phyloP scores from a whole-genome alignment of 2,113 vertebrate species.

The Erinaceus europaeus region DNA sequence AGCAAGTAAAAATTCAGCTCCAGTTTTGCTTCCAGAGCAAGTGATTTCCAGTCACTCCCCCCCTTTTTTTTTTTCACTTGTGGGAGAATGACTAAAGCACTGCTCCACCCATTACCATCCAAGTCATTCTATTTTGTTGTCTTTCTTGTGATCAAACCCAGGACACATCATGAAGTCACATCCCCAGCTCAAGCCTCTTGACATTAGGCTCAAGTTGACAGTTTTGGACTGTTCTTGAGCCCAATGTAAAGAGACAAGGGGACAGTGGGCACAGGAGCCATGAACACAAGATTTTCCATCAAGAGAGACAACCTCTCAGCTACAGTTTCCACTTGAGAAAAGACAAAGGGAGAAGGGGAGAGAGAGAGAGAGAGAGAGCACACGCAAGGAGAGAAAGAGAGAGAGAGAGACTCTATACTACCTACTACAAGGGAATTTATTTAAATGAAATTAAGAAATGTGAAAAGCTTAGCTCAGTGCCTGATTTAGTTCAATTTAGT shows the following conservation, averaged over 20 bases:
- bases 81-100: too few relatives aligned
- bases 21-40: not conserved
- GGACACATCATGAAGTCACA: too few relatives aligned
- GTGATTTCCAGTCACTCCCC: not conserved
- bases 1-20: not conserved
- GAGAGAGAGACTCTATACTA: not conserved
- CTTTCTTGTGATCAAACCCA: too few relatives aligned
- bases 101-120: too few relatives aligned
- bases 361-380: too few relatives aligned
- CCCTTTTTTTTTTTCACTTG: too few relatives aligned
- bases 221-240: not conserved
- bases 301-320: not conserved
- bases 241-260: not conserved
- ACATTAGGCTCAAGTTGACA: not conserved
- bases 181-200: too few relatives aligned
- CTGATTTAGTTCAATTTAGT: too few relatives aligned
- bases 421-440: not conserved
- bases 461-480: not conserved
- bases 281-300: not conserved
- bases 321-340: not conserved
- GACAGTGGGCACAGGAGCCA: not conserved
- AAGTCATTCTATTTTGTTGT: too few relatives aligned
- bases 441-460: not conserved
- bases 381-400: too few relatives aligned
- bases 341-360: too few relatives aligned